phyloP scores from a whole-genome alignment of 1,140 invertebrate species.

The Paraescarpia echinospica region DNA sequence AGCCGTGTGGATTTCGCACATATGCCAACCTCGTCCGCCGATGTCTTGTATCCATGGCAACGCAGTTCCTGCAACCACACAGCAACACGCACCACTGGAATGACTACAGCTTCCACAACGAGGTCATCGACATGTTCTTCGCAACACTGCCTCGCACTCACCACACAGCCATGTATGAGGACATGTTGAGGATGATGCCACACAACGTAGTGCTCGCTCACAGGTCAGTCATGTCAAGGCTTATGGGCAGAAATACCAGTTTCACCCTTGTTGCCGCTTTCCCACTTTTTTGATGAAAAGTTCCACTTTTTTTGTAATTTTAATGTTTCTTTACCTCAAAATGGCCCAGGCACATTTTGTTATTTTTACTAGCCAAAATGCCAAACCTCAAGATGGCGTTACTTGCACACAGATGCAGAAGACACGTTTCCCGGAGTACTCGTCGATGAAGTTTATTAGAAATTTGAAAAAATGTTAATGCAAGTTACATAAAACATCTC shows the following conservation, averaged over 20 bases:
- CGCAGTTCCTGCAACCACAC: constrained; percentile 34
- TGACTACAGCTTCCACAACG: constrained; percentile 39
- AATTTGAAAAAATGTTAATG: too few species aligned
- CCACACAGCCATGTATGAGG: constrained; percentile 30
- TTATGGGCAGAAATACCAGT: too few species aligned
- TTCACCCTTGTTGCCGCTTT: too few species aligned
- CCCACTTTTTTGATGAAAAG: too few species aligned
- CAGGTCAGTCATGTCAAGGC: constrained; percentile 34
- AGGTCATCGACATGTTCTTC: constrained; percentile 39
- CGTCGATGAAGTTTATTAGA: too few species aligned
- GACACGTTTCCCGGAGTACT: not conserved
- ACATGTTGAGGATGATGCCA: constrained; percentile 40
- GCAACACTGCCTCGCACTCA: constrained; percentile 26
- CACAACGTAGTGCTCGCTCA: constrained; percentile 37
- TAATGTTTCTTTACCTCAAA: too few species aligned
- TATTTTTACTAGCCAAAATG: too few species aligned
- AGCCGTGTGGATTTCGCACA: constrained; percentile 11
- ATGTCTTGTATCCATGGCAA: constrained; percentile 37
- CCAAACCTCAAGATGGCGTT: not conserved
- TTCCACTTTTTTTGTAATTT: too few species aligned
- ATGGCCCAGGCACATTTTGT: too few species aligned
- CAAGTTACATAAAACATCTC: too few species aligned
- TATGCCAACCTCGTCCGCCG: constrained; percentile 33
- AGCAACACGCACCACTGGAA: constrained; percentile 30
- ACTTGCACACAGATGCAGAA: not conserved